Evolutionary conservation across 2,797 vertebrate genomes (phyloP), one percentile per base, ranked within the genome.

Genomic region (Gymnothorax reevesii): DNA sequence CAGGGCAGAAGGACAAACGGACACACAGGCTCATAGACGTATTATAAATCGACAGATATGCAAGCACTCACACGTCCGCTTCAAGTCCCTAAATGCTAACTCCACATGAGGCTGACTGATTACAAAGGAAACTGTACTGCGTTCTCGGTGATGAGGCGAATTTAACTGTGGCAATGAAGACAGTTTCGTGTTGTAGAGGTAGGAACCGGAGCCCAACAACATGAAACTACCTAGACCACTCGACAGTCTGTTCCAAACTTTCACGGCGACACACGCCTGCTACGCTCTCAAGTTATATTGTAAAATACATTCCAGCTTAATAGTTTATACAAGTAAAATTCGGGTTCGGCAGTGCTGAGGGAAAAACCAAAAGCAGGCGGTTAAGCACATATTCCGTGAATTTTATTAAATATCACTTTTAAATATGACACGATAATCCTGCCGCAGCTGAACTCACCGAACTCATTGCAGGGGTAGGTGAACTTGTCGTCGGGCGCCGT

Each of bases 201-300:
- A 97, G 89, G 97, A 96, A 96, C 95, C 93, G 94, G 95, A 98
- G 96, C 97, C 98, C 98, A 98, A 99, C 98, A 99, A 99, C 98
- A 98, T 97, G 97, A 98, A 98, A 99, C 97, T 99, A 99, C 98
- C 98, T 99, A 99, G 97, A 98, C 97, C 97, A 98, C 97, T 96
- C 95, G 95, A 93, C 97, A 98, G 97, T 97, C 93, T 33, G 89
- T 91, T 94, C 92, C 88, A 91, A 92, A 92, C 49, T 17, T 54
- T 22, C 15, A 49, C 13, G 22, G 6, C 7, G 12, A 77, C 73
- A 49, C 27, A 49, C 54, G 54, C 6, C 6, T 17, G 80, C 54
- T 20, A n/a, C 12, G 8, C n/a, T 59, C 9, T 2, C 55, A 57
- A 71, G 17, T 22, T 22, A 1, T 64, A 25, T 71, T 42, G 33